Conservation (phyloP, 2,797 vertebrate species). For the Lepidocolaptes lacrymiger region DNA sequence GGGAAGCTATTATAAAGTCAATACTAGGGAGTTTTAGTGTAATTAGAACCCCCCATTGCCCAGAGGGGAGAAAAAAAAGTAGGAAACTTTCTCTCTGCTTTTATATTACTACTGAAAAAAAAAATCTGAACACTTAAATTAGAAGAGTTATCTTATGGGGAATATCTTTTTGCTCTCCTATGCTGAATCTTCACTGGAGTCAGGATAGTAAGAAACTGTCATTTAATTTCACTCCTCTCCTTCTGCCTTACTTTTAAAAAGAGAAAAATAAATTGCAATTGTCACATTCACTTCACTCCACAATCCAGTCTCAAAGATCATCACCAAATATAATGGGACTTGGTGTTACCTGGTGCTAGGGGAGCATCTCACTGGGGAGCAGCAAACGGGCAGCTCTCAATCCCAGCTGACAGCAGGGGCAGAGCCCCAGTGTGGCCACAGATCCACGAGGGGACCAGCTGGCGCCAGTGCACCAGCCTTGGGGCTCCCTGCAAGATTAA, state of each 20-base stretch:
- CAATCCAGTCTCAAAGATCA: not conserved
- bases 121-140: conserved; percentile 7
- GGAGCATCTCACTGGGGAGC: not conserved
- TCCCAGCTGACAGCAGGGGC: not conserved
- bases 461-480: not conserved
- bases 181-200: not conserved
- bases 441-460: accelerated
- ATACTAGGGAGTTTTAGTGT: not conserved
- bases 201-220: not conserved
- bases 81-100: conserved; percentile 12
- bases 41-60: conserved; percentile 34
- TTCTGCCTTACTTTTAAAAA: not conserved
- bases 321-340: not conserved
- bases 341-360: not conserved
- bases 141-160: conserved; percentile 11
- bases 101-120: conserved; percentile 10
- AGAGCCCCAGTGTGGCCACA: accelerated
- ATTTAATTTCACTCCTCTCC: not conserved
- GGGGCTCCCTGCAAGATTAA: not conserved
- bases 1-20: conserved; percentile 25
- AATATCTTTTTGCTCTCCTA: not conserved
- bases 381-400: not conserved
- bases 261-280: not conserved
- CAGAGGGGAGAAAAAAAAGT: not conserved
- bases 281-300: not conserved